Base-by-base conservation (phyloP, 2,888 invertebrate genomes). In the Mellilla xanthometata region DNA sequence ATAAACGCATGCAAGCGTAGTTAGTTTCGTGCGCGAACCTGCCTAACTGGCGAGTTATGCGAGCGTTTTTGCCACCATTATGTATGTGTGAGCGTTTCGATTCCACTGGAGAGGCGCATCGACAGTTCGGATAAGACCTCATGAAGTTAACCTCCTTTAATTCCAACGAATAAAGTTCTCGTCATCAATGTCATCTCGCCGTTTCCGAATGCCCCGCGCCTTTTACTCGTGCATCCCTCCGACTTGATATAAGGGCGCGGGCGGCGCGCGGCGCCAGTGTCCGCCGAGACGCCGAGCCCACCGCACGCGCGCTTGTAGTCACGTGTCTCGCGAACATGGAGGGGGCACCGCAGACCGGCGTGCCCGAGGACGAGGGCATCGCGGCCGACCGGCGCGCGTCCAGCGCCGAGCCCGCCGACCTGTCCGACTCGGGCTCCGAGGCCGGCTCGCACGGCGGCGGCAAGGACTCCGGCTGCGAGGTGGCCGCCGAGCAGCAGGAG, bases 381-480 rank as follows among this genome's bases (percentile, higher is more conserved):
- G 72, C 85, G 70, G 63, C 80, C 65, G 88, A 87, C 74, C 83
- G 85, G 53, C 82, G 87, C 60, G 81, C 80, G 56, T 85, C 88
- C 60, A 78, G 80, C 72, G 93, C 93, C 66, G 93, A 94, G 61
- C 92, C 92, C 31, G 91, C 92, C 24, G 94, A 94, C 72, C 78
- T 93, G 12, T 94, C 94, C 30, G 94, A 94, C 76, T 90, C 92
- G 59, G 93, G 91, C 26, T 93, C 93, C 11, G 93, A 93, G 40
- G 84, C 91, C 27, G 92, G 92, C 43, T 92, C 92, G 38, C 26
- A 28, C 34, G 92, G 91, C 34, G 92, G 91, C 34, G 92, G 92
- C 50, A 93, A 93, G 72, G 94, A 94, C 71, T 93, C 94, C 41
- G 93, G 93, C 50, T 92, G 93, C 69, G 93, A 94, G 75, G 91